Percentiles rank a stretch among this genome's conserved stretches.
phyloP scores from a whole-genome alignment of 2,888 invertebrate genomes.

The Rhimphoctona megacephalus region DNA sequence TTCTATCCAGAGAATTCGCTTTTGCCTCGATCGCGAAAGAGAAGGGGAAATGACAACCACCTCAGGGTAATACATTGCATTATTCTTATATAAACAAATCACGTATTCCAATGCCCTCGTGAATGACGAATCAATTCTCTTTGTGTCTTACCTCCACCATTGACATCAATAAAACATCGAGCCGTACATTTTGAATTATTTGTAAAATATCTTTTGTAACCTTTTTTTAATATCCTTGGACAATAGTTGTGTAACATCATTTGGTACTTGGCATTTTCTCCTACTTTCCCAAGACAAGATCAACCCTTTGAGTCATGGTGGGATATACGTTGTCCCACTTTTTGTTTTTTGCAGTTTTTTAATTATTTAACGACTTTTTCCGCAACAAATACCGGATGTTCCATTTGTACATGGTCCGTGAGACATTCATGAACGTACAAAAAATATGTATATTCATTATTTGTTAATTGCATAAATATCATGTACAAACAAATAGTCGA shows the following conservation, averaged over 20 bases:
- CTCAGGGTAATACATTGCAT: conserved; percentile 16
- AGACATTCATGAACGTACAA: too few species aligned
- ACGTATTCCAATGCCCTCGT: conserved; percentile 7
- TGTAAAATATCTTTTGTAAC: neutral
- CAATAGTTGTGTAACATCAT: too few species aligned
- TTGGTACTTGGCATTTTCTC: neutral
- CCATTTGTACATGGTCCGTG: too few species aligned
- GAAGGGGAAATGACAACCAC: conserved; percentile 33
- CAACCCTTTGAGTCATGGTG: too few species aligned
- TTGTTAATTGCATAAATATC: too few species aligned
- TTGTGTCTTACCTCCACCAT: conserved; percentile 19
- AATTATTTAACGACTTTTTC: too few species aligned
- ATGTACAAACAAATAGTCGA: too few species aligned
- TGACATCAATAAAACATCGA: neutral
- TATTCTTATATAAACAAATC: conserved; percentile 19
- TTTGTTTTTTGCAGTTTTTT: too few species aligned
- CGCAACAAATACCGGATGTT: too few species aligned
- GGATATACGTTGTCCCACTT: too few species aligned
- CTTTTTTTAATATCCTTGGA: conserved; percentile 1
- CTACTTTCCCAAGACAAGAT: too few species aligned
- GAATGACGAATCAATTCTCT: conserved; percentile 28
- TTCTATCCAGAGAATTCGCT: conserved; percentile 63
- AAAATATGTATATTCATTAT: too few species aligned
- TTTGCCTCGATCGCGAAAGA: conserved; percentile 69
- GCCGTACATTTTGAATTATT: neutral